phyloP scores from a whole-genome alignment of 2,888 invertebrate species.

The Orthosia gracilis region DNA sequence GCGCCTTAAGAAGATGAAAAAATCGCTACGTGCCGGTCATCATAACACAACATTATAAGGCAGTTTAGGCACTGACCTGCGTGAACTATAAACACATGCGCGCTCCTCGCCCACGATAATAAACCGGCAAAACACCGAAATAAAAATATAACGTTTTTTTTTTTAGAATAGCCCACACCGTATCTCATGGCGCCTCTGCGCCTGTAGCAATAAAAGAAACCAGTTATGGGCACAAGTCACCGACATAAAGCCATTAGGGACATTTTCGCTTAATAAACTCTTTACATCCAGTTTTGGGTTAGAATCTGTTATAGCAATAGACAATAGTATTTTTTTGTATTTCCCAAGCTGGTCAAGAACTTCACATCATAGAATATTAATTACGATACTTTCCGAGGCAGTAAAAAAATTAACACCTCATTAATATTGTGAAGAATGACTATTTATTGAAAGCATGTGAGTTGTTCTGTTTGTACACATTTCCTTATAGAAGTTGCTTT shows the following conservation, averaged over 20 bases:
- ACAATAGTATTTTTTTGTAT: constrained; percentile 25
- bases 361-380: constrained; percentile 6
- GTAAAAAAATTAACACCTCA: constrained; percentile 23
- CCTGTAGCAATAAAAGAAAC: constrained; percentile 62
- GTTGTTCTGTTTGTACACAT: neutral
- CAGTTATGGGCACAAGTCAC: constrained; percentile 60
- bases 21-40: neutral
- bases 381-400: neutral
- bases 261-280: constrained; percentile 57
- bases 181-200: constrained; percentile 44
- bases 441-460: constrained; percentile 12
- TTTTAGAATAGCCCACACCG: constrained; percentile 31
- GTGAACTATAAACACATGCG: constrained; percentile 33
- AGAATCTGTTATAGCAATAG: constrained; percentile 30
- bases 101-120: constrained; percentile 41
- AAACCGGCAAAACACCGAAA: constrained; percentile 46
- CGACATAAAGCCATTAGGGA: constrained; percentile 39
- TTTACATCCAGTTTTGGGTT: constrained; percentile 39
- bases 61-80: constrained; percentile 42
- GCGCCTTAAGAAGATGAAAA: neutral
- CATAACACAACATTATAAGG: constrained; percentile 33
- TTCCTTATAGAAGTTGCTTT: neutral
- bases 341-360: constrained; percentile 19
- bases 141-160: constrained; percentile 25
- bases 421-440: constrained; percentile 16